Percentiles rank a stretch among this genome's conserved stretches.
Conservation (phyloP, 1,140 invertebrate species). For the Zaprionus gabonicus region DNA sequence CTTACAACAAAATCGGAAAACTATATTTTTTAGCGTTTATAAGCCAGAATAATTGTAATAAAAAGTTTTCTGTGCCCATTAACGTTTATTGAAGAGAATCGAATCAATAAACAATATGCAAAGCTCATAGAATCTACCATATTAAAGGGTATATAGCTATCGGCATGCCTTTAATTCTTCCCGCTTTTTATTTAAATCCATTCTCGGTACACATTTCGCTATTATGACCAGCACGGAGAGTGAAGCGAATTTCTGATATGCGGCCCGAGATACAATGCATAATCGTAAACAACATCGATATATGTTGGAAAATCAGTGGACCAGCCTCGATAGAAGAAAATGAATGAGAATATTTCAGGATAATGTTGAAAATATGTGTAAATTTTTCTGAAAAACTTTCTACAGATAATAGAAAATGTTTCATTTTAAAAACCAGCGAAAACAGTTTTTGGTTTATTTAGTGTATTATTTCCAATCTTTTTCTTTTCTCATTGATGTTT, state of each 20-base stretch:
- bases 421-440: background rate
- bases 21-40: too few species aligned
- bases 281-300: background rate
- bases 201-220: background rate
- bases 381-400: background rate
- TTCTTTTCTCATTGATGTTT: conserved; percentile 4
- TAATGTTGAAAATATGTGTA: background rate
- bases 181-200: conserved; percentile 32
- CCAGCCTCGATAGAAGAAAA: too few species aligned
- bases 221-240: background rate
- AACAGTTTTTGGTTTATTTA: conserved; percentile 17
- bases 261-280: background rate
- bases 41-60: too few species aligned
- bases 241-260: background rate
- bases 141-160: too few species aligned
- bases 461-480: conserved; percentile 14
- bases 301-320: too few species aligned
- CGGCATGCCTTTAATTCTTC: too few species aligned
- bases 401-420: background rate
- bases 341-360: too few species aligned
- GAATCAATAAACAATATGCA: too few species aligned
- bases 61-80: too few species aligned
- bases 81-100: too few species aligned
- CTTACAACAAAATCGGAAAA: too few species aligned
- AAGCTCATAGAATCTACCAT: too few species aligned